Evolutionary conservation across 2,888 invertebrate species (phyloP), one percentile per base, ranked within the genome.

Genomic region (Stramonita haemastoma): DNA sequence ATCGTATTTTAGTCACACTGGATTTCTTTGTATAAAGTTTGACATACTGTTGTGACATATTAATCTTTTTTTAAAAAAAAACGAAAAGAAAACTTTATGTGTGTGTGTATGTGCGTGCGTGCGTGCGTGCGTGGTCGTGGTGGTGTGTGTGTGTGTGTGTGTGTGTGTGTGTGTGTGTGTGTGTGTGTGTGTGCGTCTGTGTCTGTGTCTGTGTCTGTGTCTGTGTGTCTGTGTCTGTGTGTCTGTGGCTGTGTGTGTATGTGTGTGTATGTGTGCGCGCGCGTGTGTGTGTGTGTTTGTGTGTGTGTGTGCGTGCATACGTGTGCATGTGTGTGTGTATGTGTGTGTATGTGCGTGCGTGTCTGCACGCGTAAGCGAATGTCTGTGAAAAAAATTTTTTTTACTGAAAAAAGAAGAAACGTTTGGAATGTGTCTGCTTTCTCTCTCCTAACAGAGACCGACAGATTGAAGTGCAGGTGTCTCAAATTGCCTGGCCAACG

Each of bases 391-490:
- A 2, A 60, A 8, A 22, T 8, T 22, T 1, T n/a, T 2, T 60
- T 60, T 22, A 60, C 15, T 19, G 22, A 13, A 60, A 60, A 60
- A 60, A 13, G 8, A 46, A 60, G 4, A 2, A 22, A 60, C 13
- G 13, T 60, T 22, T 19, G 4, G 60, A 60, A 60, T 19, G 15
- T 22, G 22, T 60, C 22, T 60, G 60, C 17, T 83, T 6, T 83
- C 22, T 32, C 5, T 60, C 22, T 32, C n/a, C 66, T 81, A 15
- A 5, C 86, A 86, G 86, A 60, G 66, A 86, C 22, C 86, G 66
- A 8, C 32, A 86, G 86, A 66, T 86, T 1, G 86, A 86, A 22
- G 60, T 86, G 17, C 86, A 86, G 22, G 19, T 66, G 32, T 86
- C 86, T 5, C 86, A 86, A 66, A 57, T 86, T 22, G 32, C 57